phyloP scores from a whole-genome alignment of 2,888 invertebrate genomes.

The Scaptodrosophila latifasciaeformis region DNA sequence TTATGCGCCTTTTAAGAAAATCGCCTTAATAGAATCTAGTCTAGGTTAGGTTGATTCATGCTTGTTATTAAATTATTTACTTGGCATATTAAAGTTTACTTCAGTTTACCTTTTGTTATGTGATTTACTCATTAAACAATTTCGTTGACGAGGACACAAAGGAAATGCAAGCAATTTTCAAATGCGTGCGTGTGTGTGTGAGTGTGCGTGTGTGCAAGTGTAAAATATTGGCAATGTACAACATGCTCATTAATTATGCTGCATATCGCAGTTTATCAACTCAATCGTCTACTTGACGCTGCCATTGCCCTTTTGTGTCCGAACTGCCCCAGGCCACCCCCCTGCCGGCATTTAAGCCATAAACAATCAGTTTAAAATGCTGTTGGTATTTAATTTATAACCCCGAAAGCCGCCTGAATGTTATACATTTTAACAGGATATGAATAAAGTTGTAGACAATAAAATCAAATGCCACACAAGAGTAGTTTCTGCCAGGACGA shows the following conservation, averaged over 20 bases:
- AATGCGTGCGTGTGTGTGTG: not conserved
- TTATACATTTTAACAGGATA: conserved; percentile 68
- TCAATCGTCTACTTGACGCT: conserved; percentile 61
- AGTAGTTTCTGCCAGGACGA: no score
- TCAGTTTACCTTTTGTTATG: no score
- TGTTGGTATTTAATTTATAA: conserved; percentile 59
- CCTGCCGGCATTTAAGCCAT: not conserved
- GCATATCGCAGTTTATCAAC: conserved; percentile 65
- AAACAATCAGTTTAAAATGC: not conserved
- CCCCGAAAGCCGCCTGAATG: conserved; percentile 60
- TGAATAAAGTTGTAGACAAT: conserved; percentile 69
- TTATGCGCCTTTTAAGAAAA: no score
- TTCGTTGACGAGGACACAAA: no score
- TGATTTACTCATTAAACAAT: no score
- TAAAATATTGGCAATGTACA: conserved; percentile 16
- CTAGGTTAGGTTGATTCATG: no score
- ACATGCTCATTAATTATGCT: conserved; percentile 67
- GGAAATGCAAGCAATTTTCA: no score
- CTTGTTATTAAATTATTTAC: no score
- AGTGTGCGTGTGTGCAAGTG: not conserved
- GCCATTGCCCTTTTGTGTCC: not conserved
- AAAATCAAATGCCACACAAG: conserved; percentile 58
- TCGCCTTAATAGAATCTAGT: no score
- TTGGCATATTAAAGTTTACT: no score
- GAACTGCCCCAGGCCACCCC: no score